Evolutionary conservation across 2,113 vertebrate species (phyloP).

Genomic region (Chascanopsetta lugubris): DNA sequence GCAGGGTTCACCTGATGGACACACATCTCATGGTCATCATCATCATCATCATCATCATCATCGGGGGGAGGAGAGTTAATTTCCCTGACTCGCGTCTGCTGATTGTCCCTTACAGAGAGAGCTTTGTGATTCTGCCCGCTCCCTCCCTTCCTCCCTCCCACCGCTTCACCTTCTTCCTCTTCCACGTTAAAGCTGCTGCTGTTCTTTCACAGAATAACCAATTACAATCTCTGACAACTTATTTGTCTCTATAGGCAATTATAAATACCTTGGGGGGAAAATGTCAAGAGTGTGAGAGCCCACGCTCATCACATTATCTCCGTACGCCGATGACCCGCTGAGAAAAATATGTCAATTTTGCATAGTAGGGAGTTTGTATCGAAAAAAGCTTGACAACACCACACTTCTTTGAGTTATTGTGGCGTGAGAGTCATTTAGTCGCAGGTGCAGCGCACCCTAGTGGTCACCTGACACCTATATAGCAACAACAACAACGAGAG

Average conservation of each 20-base stretch:
- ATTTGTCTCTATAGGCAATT: constrained; percentile 66
- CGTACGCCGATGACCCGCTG: constrained; percentile 50
- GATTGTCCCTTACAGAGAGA: constrained; percentile 68
- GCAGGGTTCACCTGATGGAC: constrained; percentile 59
- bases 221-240: constrained; percentile 68
- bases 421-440: constrained; percentile 24
- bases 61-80: constrained; percentile 40
- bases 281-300: constrained; percentile 54
- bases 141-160: constrained; percentile 25
- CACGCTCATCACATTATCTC: constrained; percentile 64
- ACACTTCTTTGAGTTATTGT: constrained; percentile 19
- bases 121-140: constrained; percentile 34
- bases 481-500: constrained; percentile 7
- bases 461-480: constrained; percentile 50
- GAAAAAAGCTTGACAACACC: neutral
- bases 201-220: constrained; percentile 57
- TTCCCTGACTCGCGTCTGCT: constrained; percentile 48
- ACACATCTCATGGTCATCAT: constrained; percentile 45
- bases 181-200: constrained; percentile 58
- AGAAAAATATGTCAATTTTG: constrained; percentile 46
- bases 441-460: constrained; percentile 56
- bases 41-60: too few relatives aligned
- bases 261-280: constrained; percentile 50
- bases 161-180: neutral
- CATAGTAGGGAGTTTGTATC: constrained; percentile 31